Evolutionary conservation across 2,888 invertebrate genomes (phyloP).

Genomic region (Thymelicus lineola): DNA sequence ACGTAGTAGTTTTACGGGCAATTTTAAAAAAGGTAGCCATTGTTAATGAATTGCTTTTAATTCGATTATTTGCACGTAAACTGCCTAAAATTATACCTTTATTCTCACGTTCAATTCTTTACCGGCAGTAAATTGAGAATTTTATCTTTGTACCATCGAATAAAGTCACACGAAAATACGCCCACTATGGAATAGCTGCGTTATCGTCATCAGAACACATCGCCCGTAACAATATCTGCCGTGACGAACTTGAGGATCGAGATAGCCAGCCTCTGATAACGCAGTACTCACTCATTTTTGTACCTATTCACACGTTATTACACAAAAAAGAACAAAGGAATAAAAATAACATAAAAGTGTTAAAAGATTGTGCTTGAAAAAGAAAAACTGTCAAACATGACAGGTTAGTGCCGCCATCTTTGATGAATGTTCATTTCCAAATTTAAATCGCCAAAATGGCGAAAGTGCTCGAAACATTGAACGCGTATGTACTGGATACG

Average conservation of each 20-base stretch:
- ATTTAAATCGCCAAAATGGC: slow-evolving; percentile 56
- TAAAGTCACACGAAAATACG: slow-evolving; percentile 43
- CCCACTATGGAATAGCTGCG: slow-evolving; percentile 41
- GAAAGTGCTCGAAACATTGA: slow-evolving; percentile 69
- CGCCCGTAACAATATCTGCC: slow-evolving; percentile 74
- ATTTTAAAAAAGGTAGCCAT: not conserved
- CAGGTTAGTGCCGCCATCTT: slow-evolving; percentile 37
- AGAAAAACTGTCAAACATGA: slow-evolving; percentile 37
- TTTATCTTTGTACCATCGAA: slow-evolving; percentile 28
- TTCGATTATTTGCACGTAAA: not conserved
- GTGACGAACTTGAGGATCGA: slow-evolving; percentile 74
- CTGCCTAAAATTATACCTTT: not conserved
- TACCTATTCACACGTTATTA: slow-evolving; percentile 61
- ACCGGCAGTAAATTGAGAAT: slow-evolving; percentile 14
- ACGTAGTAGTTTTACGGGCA: too few species aligned
- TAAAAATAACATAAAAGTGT: slow-evolving; percentile 28
- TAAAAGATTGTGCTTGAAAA: slow-evolving; percentile 14
- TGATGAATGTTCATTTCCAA: slow-evolving; percentile 36
- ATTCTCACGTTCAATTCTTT: slow-evolving; percentile 5
- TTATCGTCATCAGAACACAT: slow-evolving; percentile 74
- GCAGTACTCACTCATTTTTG: slow-evolving; percentile 70
- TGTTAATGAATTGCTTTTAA: too few species aligned
- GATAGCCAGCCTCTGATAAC: slow-evolving; percentile 79
- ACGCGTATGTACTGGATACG: slow-evolving; percentile 72
- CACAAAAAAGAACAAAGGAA: slow-evolving; percentile 36